phyloP scores from a whole-genome alignment of 2,888 invertebrate genomes.

The Flexamia atlantica region DNA sequence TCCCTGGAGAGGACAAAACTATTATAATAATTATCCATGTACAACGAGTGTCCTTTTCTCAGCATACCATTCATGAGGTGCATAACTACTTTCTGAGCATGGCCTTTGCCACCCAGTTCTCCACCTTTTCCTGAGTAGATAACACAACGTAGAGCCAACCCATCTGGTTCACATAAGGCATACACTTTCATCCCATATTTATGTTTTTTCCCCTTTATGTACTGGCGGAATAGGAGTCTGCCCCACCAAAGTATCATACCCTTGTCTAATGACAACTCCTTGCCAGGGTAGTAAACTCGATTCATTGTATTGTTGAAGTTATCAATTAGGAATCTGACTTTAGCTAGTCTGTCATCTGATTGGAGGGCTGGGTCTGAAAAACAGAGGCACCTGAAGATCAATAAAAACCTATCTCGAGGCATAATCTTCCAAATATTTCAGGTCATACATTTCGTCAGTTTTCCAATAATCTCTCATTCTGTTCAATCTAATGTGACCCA shows the following conservation, averaged over 20 bases:
- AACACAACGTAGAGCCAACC: background rate
- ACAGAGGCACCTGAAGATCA: background rate
- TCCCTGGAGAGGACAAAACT: background rate
- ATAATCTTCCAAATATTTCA: background rate
- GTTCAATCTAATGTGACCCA: background rate
- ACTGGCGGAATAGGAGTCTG: too few relatives aligned
- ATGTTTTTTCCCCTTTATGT: too few relatives aligned
- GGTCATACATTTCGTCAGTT: conserved; percentile 13
- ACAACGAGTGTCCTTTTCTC: background rate
- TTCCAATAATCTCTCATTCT: conserved; percentile 11
- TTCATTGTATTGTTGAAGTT: background rate
- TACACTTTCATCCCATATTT: too few relatives aligned
- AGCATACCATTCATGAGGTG: background rate
- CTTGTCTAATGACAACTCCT: conserved; percentile 3
- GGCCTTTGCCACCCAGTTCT: too few relatives aligned
- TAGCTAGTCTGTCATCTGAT: conserved; percentile 3
- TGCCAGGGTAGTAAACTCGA: background rate
- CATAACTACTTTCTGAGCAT: conserved; percentile 15
- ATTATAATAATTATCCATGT: too few relatives aligned
- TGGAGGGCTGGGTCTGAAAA: background rate
- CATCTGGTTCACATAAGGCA: conserved; percentile 18
- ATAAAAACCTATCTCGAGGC: background rate
- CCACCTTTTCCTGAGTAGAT: background rate
- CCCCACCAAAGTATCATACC: conserved; percentile 11
- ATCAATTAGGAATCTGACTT: background rate